phyloP scores from a whole-genome alignment of 2,113 vertebrate genomes.

The Elgaria multicarinata region DNA sequence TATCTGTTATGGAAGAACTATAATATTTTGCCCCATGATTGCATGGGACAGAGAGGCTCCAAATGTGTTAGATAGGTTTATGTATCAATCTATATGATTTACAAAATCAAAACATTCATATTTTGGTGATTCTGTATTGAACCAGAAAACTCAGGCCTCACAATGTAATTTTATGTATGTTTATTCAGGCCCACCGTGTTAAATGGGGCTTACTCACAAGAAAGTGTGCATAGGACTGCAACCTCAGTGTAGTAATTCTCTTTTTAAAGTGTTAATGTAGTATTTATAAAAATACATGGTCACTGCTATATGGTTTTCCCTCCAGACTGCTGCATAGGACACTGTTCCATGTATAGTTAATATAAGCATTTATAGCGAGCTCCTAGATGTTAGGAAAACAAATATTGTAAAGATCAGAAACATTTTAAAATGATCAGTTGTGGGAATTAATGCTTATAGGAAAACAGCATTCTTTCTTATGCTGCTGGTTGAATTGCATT shows the following conservation, averaged over 20 bases:
- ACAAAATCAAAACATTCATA: neutral
- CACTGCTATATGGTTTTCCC: constrained; percentile 40
- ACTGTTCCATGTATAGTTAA: constrained; percentile 64
- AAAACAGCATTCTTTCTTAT: constrained; percentile 74
- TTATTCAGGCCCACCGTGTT: neutral
- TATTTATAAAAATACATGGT: constrained; percentile 15
- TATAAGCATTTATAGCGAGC: constrained; percentile 68
- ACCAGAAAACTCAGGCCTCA: constrained; percentile 9
- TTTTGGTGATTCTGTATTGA: neutral
- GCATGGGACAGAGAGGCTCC: neutral
- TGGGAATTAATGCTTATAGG: constrained; percentile 79
- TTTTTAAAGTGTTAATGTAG: constrained; percentile 22
- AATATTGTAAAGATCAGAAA: constrained; percentile 79
- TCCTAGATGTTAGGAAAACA: constrained; percentile 70
- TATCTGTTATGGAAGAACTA: neutral
- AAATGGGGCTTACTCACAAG: too few relatives aligned
- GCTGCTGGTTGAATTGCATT: constrained; percentile 74
- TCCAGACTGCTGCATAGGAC: constrained; percentile 46
- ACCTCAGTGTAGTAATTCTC: constrained; percentile 18
- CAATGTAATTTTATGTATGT: neutral
- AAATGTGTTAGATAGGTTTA: neutral
- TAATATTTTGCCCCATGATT: neutral
- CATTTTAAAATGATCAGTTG: constrained; percentile 75
- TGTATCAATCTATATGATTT: neutral
- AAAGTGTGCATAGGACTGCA: neutral